phyloP scores from a whole-genome alignment of 92 coral and sea anemone species.

The Hydrozoanthus gracilis region DNA sequence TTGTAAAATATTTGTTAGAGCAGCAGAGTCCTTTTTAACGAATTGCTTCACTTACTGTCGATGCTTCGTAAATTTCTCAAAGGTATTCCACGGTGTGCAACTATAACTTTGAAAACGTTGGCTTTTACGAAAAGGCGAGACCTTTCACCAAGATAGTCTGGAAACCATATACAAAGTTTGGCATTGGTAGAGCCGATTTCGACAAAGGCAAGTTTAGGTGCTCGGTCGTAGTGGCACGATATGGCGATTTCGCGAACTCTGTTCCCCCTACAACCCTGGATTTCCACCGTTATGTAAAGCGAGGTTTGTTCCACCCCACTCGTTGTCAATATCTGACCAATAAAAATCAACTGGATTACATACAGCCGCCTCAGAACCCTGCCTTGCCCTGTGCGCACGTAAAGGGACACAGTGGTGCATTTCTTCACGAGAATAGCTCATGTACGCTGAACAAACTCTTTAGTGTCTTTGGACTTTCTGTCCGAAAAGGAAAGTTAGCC shows the following conservation, averaged over 20 bases:
- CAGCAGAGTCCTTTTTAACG: no score
- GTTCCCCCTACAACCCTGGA: slow-evolving; percentile 7
- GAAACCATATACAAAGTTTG: slow-evolving; percentile 80
- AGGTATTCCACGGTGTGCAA: slow-evolving; percentile 92
- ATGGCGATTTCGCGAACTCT: slow-evolving; percentile 37
- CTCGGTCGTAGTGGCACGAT: slow-evolving; percentile 91
- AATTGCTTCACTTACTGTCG: no score
- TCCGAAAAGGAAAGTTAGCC: slow-evolving; percentile 81
- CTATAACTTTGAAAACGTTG: slow-evolving; percentile 67
- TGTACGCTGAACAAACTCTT: slow-evolving; percentile 78
- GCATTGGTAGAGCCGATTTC: slow-evolving; percentile 85
- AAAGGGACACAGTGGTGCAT: slow-evolving; percentile 31
- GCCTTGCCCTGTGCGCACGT: slow-evolving; percentile 9
- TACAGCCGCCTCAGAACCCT: slow-evolving; percentile 26
- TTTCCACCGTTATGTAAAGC: slow-evolving; percentile 33
- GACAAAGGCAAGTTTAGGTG: slow-evolving; percentile 67
- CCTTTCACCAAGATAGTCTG: slow-evolving; percentile 80
- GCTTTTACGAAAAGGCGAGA: slow-evolving; percentile 37
- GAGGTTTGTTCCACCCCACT: slow-evolving; percentile 38
- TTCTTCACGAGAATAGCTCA: slow-evolving; percentile 16
- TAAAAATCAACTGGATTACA: slow-evolving; percentile 10
- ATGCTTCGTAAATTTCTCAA: slow-evolving; percentile 6
- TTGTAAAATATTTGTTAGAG: no score
- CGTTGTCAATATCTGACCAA: slow-evolving; percentile 31
- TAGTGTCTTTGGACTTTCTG: slow-evolving; percentile 79